A percentile compares a stretch with the other conserved stretches of the same genome.
Conservation (phyloP, 2,888 invertebrate species). For the Orthosia cruda region DNA sequence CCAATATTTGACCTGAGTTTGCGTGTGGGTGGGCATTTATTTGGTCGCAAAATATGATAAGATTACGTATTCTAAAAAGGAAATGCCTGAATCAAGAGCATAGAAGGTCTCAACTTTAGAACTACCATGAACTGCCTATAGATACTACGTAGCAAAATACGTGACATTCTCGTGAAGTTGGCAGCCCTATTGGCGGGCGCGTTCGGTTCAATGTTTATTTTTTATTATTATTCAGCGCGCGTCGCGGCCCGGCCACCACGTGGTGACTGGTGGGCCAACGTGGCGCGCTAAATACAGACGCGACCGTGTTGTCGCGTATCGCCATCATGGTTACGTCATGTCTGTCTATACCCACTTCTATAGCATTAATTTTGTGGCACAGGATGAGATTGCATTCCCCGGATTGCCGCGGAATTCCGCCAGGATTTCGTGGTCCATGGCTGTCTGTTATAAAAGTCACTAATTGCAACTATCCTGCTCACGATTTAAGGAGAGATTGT, state of each 20-base stretch:
- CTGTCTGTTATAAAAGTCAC: slow-evolving; percentile 25
- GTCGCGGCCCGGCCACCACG: slow-evolving; percentile 68
- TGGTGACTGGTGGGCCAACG: slow-evolving; percentile 70
- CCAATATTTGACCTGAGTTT: slow-evolving; percentile 4
- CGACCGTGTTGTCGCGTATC: slow-evolving; percentile 67
- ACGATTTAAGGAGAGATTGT: background rate
- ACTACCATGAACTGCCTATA: slow-evolving; percentile 9
- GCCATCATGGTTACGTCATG: slow-evolving; percentile 66
- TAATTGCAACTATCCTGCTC: slow-evolving; percentile 11
- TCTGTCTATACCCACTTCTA: slow-evolving; percentile 47
- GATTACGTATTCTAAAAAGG: background rate
- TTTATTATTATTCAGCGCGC: slow-evolving; percentile 71
- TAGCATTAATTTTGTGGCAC: slow-evolving; percentile 47
- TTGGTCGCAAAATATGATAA: background rate
- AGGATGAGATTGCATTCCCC: slow-evolving; percentile 50
- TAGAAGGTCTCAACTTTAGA: slow-evolving; percentile 9
- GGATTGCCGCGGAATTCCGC: slow-evolving; percentile 26
- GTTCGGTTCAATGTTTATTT: slow-evolving; percentile 70
- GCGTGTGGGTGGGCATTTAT: background rate
- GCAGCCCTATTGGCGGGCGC: slow-evolving; percentile 67
- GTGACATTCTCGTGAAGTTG: slow-evolving; percentile 61
- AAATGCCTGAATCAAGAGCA: slow-evolving; percentile 9
- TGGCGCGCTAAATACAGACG: slow-evolving; percentile 70
- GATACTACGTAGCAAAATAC: slow-evolving; percentile 38
- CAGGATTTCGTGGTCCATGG: slow-evolving; percentile 30